phyloP scores from a whole-genome alignment of 2,113 vertebrate species.

The Brevimyrus niger region DNA sequence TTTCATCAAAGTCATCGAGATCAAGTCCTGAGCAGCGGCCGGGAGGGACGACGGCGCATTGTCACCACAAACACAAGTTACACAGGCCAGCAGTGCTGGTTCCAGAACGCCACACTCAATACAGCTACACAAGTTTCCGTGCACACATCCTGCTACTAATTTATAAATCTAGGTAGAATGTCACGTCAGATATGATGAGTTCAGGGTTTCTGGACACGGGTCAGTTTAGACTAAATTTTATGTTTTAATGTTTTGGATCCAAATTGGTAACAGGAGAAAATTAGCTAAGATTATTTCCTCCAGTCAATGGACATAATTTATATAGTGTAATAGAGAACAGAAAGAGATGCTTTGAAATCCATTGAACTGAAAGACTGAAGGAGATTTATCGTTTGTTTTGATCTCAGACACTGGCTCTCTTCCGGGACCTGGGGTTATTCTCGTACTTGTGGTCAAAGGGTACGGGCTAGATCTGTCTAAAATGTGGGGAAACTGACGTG shows the following conservation, averaged over 20 bases:
- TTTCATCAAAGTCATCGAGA: constrained; percentile 86
- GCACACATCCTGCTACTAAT: not conserved
- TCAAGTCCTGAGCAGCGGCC: constrained; percentile 52
- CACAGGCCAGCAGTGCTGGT: not conserved
- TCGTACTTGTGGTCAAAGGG: not conserved
- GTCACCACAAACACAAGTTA: not conserved
- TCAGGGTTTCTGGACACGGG: not conserved
- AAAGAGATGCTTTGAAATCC: not conserved
- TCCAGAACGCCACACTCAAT: not conserved
- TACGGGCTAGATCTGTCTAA: not conserved
- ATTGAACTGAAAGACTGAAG: not conserved
- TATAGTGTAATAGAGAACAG: not conserved
- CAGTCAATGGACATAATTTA: not conserved
- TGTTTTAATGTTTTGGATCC: not conserved
- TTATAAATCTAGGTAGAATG: not conserved
- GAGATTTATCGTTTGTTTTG: not conserved
- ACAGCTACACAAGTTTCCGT: not conserved
- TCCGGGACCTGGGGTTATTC: not conserved
- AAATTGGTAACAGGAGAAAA: not conserved
- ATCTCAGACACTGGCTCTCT: not conserved
- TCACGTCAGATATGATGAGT: not conserved
- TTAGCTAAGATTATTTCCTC: not conserved
- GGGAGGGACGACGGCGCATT: not conserved
- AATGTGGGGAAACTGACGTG: not conserved
- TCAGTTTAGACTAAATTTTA: not conserved